Base-by-base conservation (phyloP, 2,113 vertebrate species). In the Corynorhinus townsendii region DNA sequence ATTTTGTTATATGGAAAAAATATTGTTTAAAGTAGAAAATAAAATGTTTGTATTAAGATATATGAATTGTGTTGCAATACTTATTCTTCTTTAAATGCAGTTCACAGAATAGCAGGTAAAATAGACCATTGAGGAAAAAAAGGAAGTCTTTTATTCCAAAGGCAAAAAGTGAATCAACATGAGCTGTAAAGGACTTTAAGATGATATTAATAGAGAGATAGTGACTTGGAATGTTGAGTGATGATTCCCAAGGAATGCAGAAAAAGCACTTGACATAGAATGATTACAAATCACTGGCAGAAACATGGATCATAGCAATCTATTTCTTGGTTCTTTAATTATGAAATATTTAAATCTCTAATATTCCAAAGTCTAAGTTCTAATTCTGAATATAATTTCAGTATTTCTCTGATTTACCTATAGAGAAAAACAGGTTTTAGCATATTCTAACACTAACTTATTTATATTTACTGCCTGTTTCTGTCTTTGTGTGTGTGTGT, bases 211-310 rank as follows among this genome's bases (percentile, higher is more conserved):
- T 11, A 91, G 62, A 28, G 16, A 76, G 12, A 22, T 43, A 68
- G 91, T 93, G 80, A 76, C 28, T 52, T 83, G 19, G n/a, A 83
- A 76, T 92, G n/a, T 47, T 96, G 95, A 96, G 56, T 28, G 71
- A 95, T 81, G 30, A 43, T 82, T 94, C 43, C 11, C n/a, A 49
- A 88, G 45, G 40, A 95, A 93, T 8, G 35, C 26, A 93, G 75
- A 89, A 90, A 90, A 93, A 96, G 92, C 80, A 90, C 9, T 83
- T 87, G 66, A 72, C 30, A 76, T 76, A 79, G 87, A 24, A 75
- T 43, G 52, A 96, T 93, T 91, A 69, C 30, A 87, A 97, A 94
- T 84, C 71, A 73, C 17, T 45, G 11, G 3, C 9, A 59, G 81
- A 72, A 59, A 40, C 56, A 73, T 4, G 56, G 33, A 24, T 86